Conservation (phyloP, 2,113 vertebrate genomes). For the Erythrocercus mccallii region DNA sequence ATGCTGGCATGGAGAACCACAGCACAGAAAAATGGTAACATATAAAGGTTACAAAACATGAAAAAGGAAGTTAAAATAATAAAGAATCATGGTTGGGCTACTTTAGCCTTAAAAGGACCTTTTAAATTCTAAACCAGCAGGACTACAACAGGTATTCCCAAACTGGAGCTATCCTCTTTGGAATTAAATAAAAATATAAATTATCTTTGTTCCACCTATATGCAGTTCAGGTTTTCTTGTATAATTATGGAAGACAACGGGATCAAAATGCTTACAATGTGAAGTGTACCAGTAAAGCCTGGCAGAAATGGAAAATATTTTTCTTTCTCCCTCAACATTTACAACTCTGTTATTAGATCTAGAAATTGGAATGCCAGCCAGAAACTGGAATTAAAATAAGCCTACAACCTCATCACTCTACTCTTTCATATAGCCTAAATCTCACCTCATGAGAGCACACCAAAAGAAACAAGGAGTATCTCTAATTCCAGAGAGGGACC, state of each 20-base stretch:
- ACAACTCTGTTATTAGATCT: neutral
- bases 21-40: neutral
- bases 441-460: neutral
- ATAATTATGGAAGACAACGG: neutral
- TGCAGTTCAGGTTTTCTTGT: neutral
- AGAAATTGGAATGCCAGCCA: conserved; percentile 22
- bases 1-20: neutral
- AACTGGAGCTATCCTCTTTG: neutral
- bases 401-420: neutral
- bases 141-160: neutral
- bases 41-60: neutral
- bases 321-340: neutral
- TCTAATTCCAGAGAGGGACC: neutral
- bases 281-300: neutral
- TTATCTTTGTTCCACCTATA: neutral
- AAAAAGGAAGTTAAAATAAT: neutral
- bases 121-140: neutral
- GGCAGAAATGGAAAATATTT: neutral
- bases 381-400: conserved; percentile 13
- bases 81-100: neutral
- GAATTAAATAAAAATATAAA: neutral
- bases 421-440: neutral
- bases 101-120: neutral
- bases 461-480: neutral
- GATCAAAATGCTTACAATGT: neutral